Evolutionary conservation across 2,888 invertebrate genomes (phyloP), one percentile per base, ranked within the genome.

Genomic region (Nesidiocoris tenuis): DNA sequence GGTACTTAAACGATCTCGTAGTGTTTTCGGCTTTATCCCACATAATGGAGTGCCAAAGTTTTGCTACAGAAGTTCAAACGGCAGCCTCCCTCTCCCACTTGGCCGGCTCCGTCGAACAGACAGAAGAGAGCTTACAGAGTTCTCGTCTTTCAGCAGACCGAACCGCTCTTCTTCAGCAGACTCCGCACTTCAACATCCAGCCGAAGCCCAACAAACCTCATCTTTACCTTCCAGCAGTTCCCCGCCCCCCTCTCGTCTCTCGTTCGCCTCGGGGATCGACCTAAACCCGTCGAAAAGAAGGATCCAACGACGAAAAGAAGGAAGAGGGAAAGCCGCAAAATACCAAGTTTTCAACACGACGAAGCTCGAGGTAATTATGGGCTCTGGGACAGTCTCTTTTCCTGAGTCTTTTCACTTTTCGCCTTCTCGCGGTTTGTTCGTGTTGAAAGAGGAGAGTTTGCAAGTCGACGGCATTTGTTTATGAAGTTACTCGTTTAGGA

Each of bases 11-110:
- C 54, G 72, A 72, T 72, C 72, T 61, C 55, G 72, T 61, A 72
- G 72, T 72, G 72, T 72, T 72, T 72, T 72, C 72, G 61, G 72
- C 61, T 22, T 72, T 72, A 72, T 72, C 72, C 72, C 72, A 72
- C 72, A 72, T 72, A 72, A 72, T 72, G 72, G 72, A 72, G 72
- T 61, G 72, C 72, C 72, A 63, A 72, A 72, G 72, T 72, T 72
- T 72, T 61, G 63, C 63, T 22, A 19, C 56, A 56, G 61, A 72
- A 72, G 72, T 72, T 72, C 72, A 72, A 72, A 72, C 72, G 72
- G 72, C 72, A 72, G 72, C 12, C 57, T 59, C n/a, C 59, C n/a
- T 39, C 65, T 3, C 54, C 72, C 72, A 19, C 63, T 39, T 21
- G 61, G 61, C 72, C n/a, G 55, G 19, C 61, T 18, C 39, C 12